Evolutionary conservation across 53 echinoderm and acorn worm genomes (phyloP).

Genomic region (Arbacia lixula): DNA sequence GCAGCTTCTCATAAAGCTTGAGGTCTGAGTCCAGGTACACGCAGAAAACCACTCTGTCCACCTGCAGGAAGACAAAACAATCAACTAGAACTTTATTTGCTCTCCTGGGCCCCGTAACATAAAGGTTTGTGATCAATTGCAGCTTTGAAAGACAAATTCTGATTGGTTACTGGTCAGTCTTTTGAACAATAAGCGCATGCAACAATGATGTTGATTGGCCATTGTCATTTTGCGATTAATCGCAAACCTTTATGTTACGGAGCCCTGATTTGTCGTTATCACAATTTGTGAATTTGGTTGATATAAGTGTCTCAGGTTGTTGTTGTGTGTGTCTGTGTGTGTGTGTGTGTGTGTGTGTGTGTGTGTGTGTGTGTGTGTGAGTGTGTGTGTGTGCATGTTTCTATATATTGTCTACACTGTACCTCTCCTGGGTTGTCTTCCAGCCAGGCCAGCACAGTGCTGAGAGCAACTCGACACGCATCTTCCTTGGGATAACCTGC

Average conservation of each 20-base stretch:
- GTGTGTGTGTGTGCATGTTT: neutral
- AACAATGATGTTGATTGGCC: too few relatives aligned
- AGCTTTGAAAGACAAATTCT: too few relatives aligned
- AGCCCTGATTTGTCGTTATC: too few relatives aligned
- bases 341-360: too few relatives aligned
- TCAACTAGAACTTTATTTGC: neutral
- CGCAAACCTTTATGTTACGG: too few relatives aligned
- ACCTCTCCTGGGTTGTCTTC: slow-evolving; percentile 66
- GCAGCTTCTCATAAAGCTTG: slow-evolving; percentile 67
- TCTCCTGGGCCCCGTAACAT: neutral
- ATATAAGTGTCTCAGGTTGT: neutral
- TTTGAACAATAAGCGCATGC: too few relatives aligned
- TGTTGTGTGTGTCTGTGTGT: too few relatives aligned
- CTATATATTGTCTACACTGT: neutral
- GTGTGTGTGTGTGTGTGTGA: neutral
- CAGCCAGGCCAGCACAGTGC: slow-evolving; percentile 73
- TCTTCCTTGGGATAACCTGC: slow-evolving; percentile 90
- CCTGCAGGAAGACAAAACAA: slow-evolving; percentile 48
- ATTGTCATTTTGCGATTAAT: too few relatives aligned
- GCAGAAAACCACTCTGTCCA: slow-evolving; percentile 85
- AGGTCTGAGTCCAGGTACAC: slow-evolving; percentile 74
- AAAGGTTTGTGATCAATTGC: too few relatives aligned
- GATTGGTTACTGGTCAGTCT: too few relatives aligned
- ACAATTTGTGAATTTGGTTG: too few relatives aligned
- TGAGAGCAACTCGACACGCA: slow-evolving; percentile 79